Evolutionary conservation across 2,113 vertebrate species (phyloP), one percentile per base, ranked within the genome.

Genomic region (Pantherophis guttatus): DNA sequence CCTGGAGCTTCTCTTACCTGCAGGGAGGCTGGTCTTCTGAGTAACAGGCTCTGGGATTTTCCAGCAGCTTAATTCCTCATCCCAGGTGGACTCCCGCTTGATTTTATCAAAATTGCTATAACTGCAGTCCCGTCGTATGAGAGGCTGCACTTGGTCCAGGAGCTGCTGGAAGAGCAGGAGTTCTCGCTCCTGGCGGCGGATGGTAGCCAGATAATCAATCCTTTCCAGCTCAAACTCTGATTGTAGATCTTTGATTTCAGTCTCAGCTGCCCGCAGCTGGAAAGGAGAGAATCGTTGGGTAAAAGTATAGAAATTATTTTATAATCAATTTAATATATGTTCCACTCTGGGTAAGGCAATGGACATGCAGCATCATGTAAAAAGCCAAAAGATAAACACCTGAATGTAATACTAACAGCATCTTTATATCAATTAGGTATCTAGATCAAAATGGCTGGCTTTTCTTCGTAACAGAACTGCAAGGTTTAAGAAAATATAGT

Each of bases 241-340:
- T 96, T 99, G 98, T 93, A 99, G 97, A 85, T 99, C 98, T 29
- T 97, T 97, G 96, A 99, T 99, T 97, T 99, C 98, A 0, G 98
- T 97, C 95, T 98, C 97, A 0, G 98, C 98, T 8, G 98, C 98
- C 94, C 90, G 97, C 44, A 99, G 97, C 99, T 99, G 97, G 75
- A 17, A 26, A 48, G 5, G 13, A 59, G 44, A 11, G 1, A 26
- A 39, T 0, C 33, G 0, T 21, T 44, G 39, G 39, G 87, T n/a
- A 92, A 92, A 92, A 21, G 33, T 44, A 8, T 39, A 39, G 33
- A 44, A 21, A 44, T 21, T 81, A 81, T 39, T 81, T 81, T 44
- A 17, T 21, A 81, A 39, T 81, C 19, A 39, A 81, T 81, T 19
- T 39, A 81, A 44, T 81, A 44, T 44, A 39, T 44, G 75, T 81